Base-by-base conservation (phyloP, 1,140 invertebrate species). In the Amyelois transitella region DNA sequence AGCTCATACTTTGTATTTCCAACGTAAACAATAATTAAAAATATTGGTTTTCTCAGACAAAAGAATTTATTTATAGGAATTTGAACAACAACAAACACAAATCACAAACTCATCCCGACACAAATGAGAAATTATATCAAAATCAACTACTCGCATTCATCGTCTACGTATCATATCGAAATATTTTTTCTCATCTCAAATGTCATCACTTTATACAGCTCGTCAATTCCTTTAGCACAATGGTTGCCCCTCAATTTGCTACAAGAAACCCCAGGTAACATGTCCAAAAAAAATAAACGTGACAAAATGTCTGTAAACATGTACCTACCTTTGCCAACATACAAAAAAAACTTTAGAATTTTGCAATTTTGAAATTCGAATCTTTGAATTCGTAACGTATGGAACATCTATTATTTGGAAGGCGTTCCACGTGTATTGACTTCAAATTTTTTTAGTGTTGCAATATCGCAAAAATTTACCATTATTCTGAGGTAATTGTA, bases 271-370 rank as follows among this genome's bases (percentile, higher is more conserved):
- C 71, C 81, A 82, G 83, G 81, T 84, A 82, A 75, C 69, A 58
- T 47, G 28, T 54, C 48, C 49, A 52, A 75, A 80, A 84, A 81
- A 86, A 79, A 75, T 53, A 81, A 78, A 86, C 83, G 83, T 86
- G 83, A 86, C 81, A 86, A 78, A 86, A 86, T 84, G 81, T 82
- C 75, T 71, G 79, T 84, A 84, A 84, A 84, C 83, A 86, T 75
- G 79, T 86, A 84, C 81, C 81, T 84, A 68, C 68, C 64, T 67
- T 64, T 58, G 58, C 60, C 56, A 65, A 64, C 61, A 64, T 57
- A 72, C 66, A 69, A 73, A 69, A 54, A 65, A 60, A 51, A 38
- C 58, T 64, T 66, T 77, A 64, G 62, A 69, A 77, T 70, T 75
- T 73, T 62, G 71, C 70, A 71, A 72, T 72, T n/a, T 38, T 8